Evolutionary conservation across 2,113 vertebrate genomes (phyloP), one percentile per base, ranked within the genome.

Genomic region (Pachyramphus minor): DNA sequence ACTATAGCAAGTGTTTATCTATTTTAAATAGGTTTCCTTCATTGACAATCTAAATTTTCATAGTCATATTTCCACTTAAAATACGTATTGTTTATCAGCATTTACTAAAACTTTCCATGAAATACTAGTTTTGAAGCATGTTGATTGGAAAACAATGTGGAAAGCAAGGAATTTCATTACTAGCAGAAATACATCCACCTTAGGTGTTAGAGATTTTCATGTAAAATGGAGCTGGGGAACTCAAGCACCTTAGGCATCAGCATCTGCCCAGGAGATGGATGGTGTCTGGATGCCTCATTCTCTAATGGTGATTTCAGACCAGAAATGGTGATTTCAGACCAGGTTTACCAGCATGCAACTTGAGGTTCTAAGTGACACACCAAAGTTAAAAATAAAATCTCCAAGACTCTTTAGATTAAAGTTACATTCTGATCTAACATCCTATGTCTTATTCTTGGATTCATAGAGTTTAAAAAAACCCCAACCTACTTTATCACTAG

Each of bases 221-320:
- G 14, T 24, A 52, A 79, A 87, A 72, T 15, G 37, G 49, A 90
- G 41, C 4, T 55, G 37, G 60, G 42, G 33, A 90, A 69, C n/a
- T 49, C 3, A 41, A 66, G 25, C 20, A 79, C 25, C 13, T 47
- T 24, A 63, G 84, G 35, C 60, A 55, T 24, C 47, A 76, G 17
- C 30, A 53, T 35, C 73, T 67, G 52, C 30, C 7, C 1, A n/a
- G 35, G 50, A 22, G 39, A 45, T 80, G 45, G 44, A 89, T 80
- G 17, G 24, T 31, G 14, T 30, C 27, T n/a, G 60, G 4, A n/a
- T 42, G 23, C 3, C 23, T 63, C 21, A 25, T n/a, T 31, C 27
- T 87, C 23, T 12, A 56, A 50, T 0, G 1, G 14, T n/a, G 58
- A 79, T 49, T 47, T 67, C 0, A 2, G 53, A 52, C 2, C 17